These are phyloP conservation scores for Nyctereutes procyonoides DNA, from an alignment of 2,113 vertebrate species.

Conservation along the genomic window DNA sequence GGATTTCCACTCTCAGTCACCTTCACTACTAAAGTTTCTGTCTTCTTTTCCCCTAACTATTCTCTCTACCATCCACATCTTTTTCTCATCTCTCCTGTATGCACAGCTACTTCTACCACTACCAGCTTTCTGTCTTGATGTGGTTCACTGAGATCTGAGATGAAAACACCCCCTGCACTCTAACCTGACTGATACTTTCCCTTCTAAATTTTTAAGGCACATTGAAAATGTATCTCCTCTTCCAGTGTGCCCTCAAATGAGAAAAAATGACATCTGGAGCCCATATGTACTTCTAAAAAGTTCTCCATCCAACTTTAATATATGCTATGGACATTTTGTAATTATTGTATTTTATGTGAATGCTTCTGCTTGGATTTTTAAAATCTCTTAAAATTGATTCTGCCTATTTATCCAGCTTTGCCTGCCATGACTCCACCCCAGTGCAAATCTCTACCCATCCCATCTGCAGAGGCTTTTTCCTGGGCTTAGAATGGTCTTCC, in stretches of 20 bases:
- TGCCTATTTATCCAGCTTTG: background rate
- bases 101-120: background rate
- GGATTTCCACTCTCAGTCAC: background rate
- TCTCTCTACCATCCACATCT: background rate
- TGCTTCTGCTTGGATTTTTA: background rate
- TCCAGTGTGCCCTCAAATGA: background rate
- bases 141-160: background rate
- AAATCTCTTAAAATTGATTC: background rate
- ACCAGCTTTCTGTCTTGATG: background rate
- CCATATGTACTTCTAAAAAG: background rate
- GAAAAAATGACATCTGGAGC: background rate
- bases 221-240: background rate
- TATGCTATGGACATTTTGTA: background rate
- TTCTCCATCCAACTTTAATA: background rate
- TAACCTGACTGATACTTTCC: background rate
- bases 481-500: background rate
- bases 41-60: background rate
- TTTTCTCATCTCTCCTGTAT: background rate
- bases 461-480: background rate
- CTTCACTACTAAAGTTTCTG: background rate
- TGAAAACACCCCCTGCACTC: background rate
- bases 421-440: background rate
- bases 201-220: background rate
- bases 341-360: background rate
- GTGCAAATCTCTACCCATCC: background rate